These are phyloP conservation scores for Mylabris phalerata DNA, from an alignment of 1,140 invertebrate genomes.

Conservation along the genomic window DNA sequence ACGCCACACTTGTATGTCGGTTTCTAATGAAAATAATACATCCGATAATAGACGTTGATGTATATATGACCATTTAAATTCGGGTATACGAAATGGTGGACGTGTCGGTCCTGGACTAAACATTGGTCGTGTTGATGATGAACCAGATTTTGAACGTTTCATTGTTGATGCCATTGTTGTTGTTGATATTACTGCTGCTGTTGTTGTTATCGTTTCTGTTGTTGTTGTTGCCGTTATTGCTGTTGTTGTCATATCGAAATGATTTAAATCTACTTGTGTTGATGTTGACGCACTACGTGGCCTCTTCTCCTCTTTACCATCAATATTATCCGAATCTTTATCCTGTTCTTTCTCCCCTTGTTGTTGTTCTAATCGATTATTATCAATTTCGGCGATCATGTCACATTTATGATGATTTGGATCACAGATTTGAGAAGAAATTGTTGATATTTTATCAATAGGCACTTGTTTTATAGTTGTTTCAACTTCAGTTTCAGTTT, in stretches of 20 bases:
- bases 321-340: slow-evolving; percentile 23
- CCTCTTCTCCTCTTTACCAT: slow-evolving; percentile 48
- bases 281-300: slow-evolving; percentile 69
- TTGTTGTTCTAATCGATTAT: background rate
- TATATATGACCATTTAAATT: slow-evolving; percentile 99
- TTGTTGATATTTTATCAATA: slow-evolving; percentile 60
- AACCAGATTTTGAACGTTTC: slow-evolving; percentile 26
- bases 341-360: slow-evolving; percentile 41
- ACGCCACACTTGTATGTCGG: slow-evolving; percentile 84
- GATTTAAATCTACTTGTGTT: slow-evolving; percentile 72
- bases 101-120: slow-evolving; percentile 92
- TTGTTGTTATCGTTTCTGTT: no score
- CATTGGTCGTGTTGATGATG: slow-evolving; percentile 65
- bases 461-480: slow-evolving; percentile 40
- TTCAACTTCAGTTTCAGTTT: slow-evolving; percentile 39
- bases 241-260: slow-evolving; percentile 57
- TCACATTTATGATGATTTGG: slow-evolving; percentile 42
- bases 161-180: no score
- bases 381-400: slow-evolving; percentile 3
- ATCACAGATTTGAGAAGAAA: slow-evolving; percentile 68
- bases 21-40: slow-evolving; percentile 94
- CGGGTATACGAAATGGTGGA: slow-evolving; percentile 96
- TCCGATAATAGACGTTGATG: slow-evolving; percentile 95
- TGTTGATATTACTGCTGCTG: no score
- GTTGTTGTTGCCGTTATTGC: no score